Base-by-base conservation (phyloP, 1,140 invertebrate genomes). In the Hycleus phaleratus region DNA sequence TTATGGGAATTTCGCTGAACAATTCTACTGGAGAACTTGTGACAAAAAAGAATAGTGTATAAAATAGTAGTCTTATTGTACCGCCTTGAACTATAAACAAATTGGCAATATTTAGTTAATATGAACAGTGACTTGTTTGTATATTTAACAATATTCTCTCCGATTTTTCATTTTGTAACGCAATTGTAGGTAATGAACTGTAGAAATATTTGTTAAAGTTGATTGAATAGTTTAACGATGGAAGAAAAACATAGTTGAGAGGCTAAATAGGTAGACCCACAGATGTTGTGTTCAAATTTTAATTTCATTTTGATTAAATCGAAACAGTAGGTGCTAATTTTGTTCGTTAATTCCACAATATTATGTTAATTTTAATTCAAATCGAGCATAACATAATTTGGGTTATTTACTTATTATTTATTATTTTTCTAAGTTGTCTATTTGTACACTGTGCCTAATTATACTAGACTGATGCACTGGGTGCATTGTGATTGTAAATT, bases 391-490 rank as follows among this genome's bases (percentile, higher is more conserved):
- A 32, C 32, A 32, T 32, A 4, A 5, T 32, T 32, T 32, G 32
- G 56, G 18, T 56, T 46, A 18, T 26, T 43, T 44, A 25, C 56
- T 42, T 38, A 38, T 42, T 58, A 45, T 32, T 26, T 32, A 40
- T 46, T 51, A 58, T 58, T 42, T 50, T 50, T 46, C 58, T 46
- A 61, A 60, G 44, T 63, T 38, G 60, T 65, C 56, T 65, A 45
- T 57, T 66, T 70, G 61, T 69, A 69, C 63, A 68, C 68, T 68
- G 68, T 71, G 68, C 68, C 68, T 71, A 70, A 69, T 68, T 64
- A 62, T 69, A 18, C 18, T 70, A 69, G 66, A 71, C 65, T 65
- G 63, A 67, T 61, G 65, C 63, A 64, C 59, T 48, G 43, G 53
- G 58, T 65, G 59, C 53, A 61, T 58, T 59, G 64, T 71, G 65